These are phyloP conservation scores for Electrophaes corylata DNA, from an alignment of 2,888 invertebrate genomes.

Conservation along the genomic window DNA sequence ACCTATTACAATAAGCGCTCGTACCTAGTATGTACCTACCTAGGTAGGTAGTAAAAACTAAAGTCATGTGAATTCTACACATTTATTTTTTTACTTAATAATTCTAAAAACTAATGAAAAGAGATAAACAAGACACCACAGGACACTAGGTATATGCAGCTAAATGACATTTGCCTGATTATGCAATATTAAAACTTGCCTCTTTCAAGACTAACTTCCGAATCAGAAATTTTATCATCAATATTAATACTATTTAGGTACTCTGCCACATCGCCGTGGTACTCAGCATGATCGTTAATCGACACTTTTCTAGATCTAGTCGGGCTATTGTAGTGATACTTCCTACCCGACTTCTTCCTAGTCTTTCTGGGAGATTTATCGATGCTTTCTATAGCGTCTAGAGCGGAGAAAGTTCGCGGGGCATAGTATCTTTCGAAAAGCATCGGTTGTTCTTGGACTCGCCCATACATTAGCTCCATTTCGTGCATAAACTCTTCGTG, in stretches of 20 bases:
- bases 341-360: conserved; percentile 59
- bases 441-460: conserved; percentile 88
- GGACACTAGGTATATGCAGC: neutral
- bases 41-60: neutral
- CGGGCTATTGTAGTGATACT: conserved; percentile 59
- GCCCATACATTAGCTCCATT: conserved; percentile 89
- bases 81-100: neutral
- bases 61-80: neutral
- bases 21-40: too few species aligned
- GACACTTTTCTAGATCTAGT: conserved; percentile 67
- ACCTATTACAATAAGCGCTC: neutral
- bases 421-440: conserved; percentile 88
- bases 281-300: conserved; percentile 67
- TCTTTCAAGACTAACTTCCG: conserved; percentile 59
- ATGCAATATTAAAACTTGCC: conserved; percentile 37
- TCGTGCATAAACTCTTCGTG: conserved; percentile 87
- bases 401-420: conserved; percentile 69
- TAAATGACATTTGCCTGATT: neutral
- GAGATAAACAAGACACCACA: neutral
- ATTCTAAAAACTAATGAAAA: neutral
- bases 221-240: conserved; percentile 65
- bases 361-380: conserved; percentile 66
- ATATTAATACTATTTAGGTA: conserved; percentile 69
- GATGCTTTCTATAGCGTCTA: conserved; percentile 56
- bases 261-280: conserved; percentile 63